phyloP scores from a whole-genome alignment of 2,797 vertebrate species.

The Anguilla pacifica region DNA sequence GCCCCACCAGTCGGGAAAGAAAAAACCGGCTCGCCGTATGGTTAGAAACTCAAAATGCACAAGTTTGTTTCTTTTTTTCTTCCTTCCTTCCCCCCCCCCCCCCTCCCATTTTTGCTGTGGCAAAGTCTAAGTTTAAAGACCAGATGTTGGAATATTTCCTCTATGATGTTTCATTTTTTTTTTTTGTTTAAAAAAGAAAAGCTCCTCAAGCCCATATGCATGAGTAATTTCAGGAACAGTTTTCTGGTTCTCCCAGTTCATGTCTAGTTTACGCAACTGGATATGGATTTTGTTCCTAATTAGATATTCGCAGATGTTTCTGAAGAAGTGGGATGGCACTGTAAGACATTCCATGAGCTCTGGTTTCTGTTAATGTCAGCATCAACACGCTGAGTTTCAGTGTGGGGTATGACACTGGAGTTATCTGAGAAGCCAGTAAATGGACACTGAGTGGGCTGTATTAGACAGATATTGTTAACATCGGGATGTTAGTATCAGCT shows the following conservation, averaged over 20 bases:
- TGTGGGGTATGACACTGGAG: not conserved
- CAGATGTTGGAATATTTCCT: slow-evolving; percentile 76
- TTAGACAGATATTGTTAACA: not conserved
- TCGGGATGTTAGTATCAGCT: not conserved
- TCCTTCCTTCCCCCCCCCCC: not conserved
- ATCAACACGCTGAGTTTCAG: not conserved
- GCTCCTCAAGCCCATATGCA: slow-evolving; percentile 68
- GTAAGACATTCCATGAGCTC: not conserved
- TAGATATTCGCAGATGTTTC: slow-evolving; percentile 12
- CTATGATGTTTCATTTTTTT: slow-evolving; percentile 60
- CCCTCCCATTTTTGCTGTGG: slow-evolving; percentile 58
- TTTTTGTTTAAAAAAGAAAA: slow-evolving; percentile 40
- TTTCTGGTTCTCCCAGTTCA: slow-evolving; percentile 10
- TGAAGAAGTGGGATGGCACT: slow-evolving; percentile 2
- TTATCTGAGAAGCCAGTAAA: not conserved
- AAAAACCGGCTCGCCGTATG: slow-evolving; percentile 67
- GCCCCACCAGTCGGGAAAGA: slow-evolving; percentile 59
- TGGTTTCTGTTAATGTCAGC: not conserved
- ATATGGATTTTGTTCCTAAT: slow-evolving; percentile 19
- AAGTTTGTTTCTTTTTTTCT: slow-evolving; percentile 34
- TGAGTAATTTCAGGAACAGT: slow-evolving; percentile 43
- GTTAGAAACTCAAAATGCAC: slow-evolving; percentile 66
- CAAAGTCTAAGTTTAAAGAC: slow-evolving; percentile 68
- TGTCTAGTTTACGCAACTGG: slow-evolving; percentile 23
- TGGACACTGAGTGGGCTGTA: not conserved